Base-by-base conservation (phyloP, 2,888 invertebrate species). In the Cancer borealis region DNA sequence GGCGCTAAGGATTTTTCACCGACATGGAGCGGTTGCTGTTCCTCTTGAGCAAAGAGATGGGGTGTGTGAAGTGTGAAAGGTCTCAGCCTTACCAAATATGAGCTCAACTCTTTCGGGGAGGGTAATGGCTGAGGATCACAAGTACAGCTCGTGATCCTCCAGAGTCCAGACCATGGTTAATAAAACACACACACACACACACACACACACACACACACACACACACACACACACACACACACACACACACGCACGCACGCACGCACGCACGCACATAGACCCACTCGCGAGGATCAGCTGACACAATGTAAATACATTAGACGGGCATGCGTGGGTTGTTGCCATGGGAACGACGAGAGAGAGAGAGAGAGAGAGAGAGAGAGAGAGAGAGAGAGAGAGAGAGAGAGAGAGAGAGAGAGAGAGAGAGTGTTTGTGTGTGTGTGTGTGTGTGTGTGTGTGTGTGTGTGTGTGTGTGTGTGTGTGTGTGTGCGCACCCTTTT, bases 341-440 rank as follows among this genome's bases (percentile, higher is more conserved):
- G 60, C 10, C 60, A 60, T 60, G 60, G 60, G 21, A 10, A 60
- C 60, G 10, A 60, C 21, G 21, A 60, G 60, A 60, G 60, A 60
- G 60, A 60, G 60, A 60, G 60, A 60, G 60, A 60, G 60, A 60
- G 60, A 60, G 60, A 60, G 60, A 60, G 60, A 60, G 60, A 60
- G 60, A 60, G 60, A 60, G 60, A 60, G 60, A 60, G 60, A 60
- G 60, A 60, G 60, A 60, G 60, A 60, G 60, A 60, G 60, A 60
- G 60, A 60, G 49, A 49, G 49, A 49, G 49, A 49, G 49, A 49
- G 49, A 49, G 49, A 49, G 49, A 49, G 49, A 49, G 49, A 49
- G 49, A 49, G 49, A 49, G 49, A 49, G 49, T 10, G 49, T 8
- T 49, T 49, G 49, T 49, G 8, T 8, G 49, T 49, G 49, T 6